Conservation (phyloP, 2,113 vertebrate species). For the Arenaria interpres region DNA sequence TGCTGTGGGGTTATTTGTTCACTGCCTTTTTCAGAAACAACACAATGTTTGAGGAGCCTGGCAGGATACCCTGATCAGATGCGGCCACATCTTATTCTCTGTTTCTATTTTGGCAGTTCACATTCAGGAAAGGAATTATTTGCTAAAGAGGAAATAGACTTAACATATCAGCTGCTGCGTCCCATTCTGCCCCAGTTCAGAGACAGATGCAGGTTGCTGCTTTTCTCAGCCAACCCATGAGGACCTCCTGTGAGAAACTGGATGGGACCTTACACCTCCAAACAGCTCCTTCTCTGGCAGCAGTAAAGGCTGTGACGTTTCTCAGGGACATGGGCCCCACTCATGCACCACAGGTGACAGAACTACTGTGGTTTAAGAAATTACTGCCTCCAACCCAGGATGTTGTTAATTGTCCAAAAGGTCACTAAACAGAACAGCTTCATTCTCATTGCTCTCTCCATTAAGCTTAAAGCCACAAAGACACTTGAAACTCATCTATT, state of each 20-base stretch:
- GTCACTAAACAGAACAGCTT: neutral
- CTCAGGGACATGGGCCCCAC: neutral
- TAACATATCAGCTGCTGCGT: neutral
- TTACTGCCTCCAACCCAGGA: neutral
- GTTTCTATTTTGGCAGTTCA: neutral
- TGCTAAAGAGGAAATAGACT: neutral
- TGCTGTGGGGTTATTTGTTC: neutral
- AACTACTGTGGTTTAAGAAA: neutral
- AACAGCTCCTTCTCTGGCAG: neutral
- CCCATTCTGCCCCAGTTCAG: neutral
- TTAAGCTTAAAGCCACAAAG: neutral
- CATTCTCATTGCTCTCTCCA: neutral
- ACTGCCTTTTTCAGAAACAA: neutral
- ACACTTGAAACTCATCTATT: neutral
- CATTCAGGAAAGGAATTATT: neutral
- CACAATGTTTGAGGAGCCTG: neutral
- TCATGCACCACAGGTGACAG: neutral
- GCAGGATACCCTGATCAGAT: neutral
- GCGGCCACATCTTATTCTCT: neutral
- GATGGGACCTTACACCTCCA: neutral
- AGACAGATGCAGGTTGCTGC: neutral
- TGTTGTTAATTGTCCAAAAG: neutral
- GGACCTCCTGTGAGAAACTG: neutral
- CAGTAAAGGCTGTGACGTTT: neutral
- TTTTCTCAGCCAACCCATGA: neutral